Conservation (phyloP, 2,113 vertebrate species). For the Myrmecophaga tridactyla region DNA sequence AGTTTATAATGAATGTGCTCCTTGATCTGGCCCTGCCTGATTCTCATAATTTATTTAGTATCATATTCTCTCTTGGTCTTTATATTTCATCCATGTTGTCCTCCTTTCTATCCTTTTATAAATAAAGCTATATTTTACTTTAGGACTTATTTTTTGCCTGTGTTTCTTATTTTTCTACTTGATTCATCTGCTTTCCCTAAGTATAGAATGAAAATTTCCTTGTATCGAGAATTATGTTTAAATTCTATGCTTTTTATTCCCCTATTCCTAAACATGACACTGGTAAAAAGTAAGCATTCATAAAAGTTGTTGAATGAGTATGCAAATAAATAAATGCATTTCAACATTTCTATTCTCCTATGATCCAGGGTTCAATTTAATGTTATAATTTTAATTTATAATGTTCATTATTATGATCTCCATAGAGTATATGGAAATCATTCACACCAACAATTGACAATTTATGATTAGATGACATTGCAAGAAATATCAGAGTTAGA, state of each 20-base stretch:
- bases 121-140: not conserved
- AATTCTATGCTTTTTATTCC: not conserved
- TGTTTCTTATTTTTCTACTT: not conserved
- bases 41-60: not conserved
- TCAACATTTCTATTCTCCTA: not conserved
- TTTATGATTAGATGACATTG: not conserved
- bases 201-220: not conserved
- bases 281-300: not conserved
- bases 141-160: no score
- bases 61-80: not conserved
- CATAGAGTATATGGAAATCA: not conserved
- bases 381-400: not conserved
- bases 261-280: not conserved
- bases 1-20: not conserved
- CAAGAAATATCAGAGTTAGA: not conserved
- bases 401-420: not conserved
- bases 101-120: not conserved
- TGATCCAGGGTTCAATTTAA: not conserved
- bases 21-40: not conserved
- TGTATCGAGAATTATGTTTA: not conserved
- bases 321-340: not conserved
- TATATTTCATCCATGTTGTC: not conserved
- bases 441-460: not conserved
- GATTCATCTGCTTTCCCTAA: not conserved
- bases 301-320: not conserved